Conservation (phyloP, 2,113 vertebrate species). For the Cyprinodon tularosa region DNA sequence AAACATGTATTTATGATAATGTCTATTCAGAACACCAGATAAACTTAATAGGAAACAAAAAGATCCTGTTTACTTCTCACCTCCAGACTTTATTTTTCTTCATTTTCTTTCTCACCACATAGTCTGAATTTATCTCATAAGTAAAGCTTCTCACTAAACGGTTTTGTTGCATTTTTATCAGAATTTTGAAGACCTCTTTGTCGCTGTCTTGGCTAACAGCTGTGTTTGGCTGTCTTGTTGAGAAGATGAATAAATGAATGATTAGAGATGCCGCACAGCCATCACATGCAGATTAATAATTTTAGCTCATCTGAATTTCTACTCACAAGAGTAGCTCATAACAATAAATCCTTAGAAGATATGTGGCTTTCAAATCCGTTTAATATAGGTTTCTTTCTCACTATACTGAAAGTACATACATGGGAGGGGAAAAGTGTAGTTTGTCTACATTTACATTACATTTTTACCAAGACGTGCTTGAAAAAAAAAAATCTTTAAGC, state of each 20-base stretch:
- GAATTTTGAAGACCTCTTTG: slow-evolving; percentile 25
- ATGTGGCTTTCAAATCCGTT: neutral
- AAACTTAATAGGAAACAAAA: slow-evolving; percentile 1
- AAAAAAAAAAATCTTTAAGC: neutral
- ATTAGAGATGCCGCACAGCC: slow-evolving; percentile 6
- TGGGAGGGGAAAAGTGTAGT: neutral
- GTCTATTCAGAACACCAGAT: neutral
- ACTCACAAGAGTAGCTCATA: slow-evolving; percentile 46
- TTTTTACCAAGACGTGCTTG: neutral
- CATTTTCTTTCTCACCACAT: slow-evolving; percentile 4
- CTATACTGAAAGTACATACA: neutral
- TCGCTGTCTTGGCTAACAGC: slow-evolving; percentile 13
- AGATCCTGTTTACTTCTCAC: neutral
- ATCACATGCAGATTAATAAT: slow-evolving; percentile 52
- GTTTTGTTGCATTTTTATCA: neutral
- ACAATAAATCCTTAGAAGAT: slow-evolving; percentile 1
- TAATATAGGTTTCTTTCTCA: neutral
- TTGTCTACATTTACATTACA: neutral
- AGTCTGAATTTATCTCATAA: slow-evolving; percentile 13
- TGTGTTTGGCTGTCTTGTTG: slow-evolving; percentile 30
- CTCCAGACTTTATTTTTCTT: slow-evolving; percentile 6
- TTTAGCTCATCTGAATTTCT: slow-evolving; percentile 50
- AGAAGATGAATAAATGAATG: slow-evolving; percentile 56
- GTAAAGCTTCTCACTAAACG: neutral
- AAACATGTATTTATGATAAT: slow-evolving; percentile 1